Base-by-base conservation (phyloP, 2,888 invertebrate genomes). In the Strigamia crassipes region DNA sequence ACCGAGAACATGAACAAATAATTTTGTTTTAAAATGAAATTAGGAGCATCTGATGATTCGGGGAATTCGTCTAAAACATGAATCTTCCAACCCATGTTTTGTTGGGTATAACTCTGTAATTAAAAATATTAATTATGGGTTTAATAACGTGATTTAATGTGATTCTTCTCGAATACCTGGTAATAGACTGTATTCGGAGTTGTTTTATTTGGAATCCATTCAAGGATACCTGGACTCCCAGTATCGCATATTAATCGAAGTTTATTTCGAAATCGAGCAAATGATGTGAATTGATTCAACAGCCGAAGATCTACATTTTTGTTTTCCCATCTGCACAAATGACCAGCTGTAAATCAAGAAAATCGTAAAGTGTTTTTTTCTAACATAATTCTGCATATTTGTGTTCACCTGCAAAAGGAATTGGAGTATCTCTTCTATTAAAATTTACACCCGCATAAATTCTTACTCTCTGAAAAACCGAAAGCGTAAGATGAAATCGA, bases 31-130 rank as follows among this genome's bases (percentile, higher is more conserved):
- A 8, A 66, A 8, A 23, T 66, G 9, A 66, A 66, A 66, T 5
- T 5, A 46, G 46, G 46, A 46, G 61, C 61, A 18, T 66, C 23
- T 66, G 61, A n/a, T 31, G 27, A 31, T 15, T 38, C 66, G 21
- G 82, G 83, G 46, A 83, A 79, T 21, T 78, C 78, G 34, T 97
- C 96, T 82, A 97, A 93, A 31, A 97, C 91, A 88, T 94, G 93
- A 86, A 97, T 96, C 88, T 95, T 95, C 91, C 96, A 96, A 83
- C 97, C 97, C 96, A 97, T 97, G 89, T 96, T 95, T 34, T 94
- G 92, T 86, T 96, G 96, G 4, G 95, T 94, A 88, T 95, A 97
- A 83, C 96, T 96, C 89, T 97, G 94, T 34, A 13, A 78, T 31
- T 27, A 8, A 34, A 78, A 31, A 78, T 8, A 10, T 31, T 6